These are phyloP conservation scores for Rhinogobius similis DNA, from an alignment of 2,113 vertebrate genomes.

Conservation along the genomic window DNA sequence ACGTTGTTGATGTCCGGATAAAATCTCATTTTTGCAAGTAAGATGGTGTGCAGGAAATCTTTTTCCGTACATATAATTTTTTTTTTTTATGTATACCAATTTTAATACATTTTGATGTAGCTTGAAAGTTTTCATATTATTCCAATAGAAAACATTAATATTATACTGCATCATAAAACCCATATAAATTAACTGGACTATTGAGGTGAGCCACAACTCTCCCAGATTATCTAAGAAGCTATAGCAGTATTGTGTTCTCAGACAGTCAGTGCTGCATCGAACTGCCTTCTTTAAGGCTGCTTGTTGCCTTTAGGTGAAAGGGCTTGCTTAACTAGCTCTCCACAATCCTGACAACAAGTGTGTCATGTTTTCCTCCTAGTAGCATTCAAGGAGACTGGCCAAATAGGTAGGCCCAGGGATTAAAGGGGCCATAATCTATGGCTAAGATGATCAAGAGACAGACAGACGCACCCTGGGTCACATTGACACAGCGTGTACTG, in stretches of 20 bases:
- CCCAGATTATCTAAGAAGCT: slow-evolving; percentile 63
- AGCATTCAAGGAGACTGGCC: slow-evolving; percentile 25
- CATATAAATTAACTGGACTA: not conserved
- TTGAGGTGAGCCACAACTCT: slow-evolving; percentile 32
- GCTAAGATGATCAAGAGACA: slow-evolving; percentile 52
- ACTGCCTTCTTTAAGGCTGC: slow-evolving; percentile 16
- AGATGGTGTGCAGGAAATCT: too few relatives aligned
- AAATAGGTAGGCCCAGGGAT: slow-evolving; percentile 51
- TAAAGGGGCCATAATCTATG: slow-evolving; percentile 64
- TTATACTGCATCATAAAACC: not conserved
- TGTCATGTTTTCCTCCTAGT: slow-evolving; percentile 30
- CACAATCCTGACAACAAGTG: slow-evolving; percentile 43
- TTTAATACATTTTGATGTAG: too few relatives aligned
- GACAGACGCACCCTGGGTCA: slow-evolving; percentile 45
- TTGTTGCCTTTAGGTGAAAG: slow-evolving; percentile 31
- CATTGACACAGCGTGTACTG: slow-evolving; percentile 16
- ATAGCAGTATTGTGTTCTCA: slow-evolving; percentile 28
- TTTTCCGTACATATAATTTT: too few relatives aligned
- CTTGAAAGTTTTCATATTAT: too few relatives aligned
- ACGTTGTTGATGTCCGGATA: too few relatives aligned
- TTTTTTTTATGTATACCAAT: too few relatives aligned
- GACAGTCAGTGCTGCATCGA: slow-evolving; percentile 17
- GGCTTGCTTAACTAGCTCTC: slow-evolving; percentile 23
- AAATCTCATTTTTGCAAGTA: too few relatives aligned
- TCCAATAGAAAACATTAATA: not conserved